Percentiles rank a stretch among this genome's conserved stretches.
phyloP scores from a whole-genome alignment of 2,113 vertebrate genomes.

The Cyprinodon variegatus region DNA sequence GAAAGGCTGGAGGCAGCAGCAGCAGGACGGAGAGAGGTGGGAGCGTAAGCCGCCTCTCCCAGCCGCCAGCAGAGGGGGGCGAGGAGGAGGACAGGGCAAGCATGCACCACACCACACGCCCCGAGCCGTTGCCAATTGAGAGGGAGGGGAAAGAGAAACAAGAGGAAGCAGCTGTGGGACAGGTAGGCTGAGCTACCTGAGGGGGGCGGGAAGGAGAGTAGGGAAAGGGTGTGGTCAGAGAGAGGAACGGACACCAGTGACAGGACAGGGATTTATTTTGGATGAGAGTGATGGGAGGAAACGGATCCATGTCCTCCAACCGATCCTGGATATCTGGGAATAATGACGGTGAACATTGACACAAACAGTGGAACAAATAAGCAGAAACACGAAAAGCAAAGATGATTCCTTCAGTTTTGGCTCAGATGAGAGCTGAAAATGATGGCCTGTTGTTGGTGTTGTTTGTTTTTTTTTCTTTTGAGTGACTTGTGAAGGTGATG shows the following conservation, averaged over 20 bases:
- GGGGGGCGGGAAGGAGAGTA: slow-evolving; percentile 8
- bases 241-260: slow-evolving; percentile 61
- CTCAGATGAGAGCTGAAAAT: slow-evolving; percentile 41
- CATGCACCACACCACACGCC: slow-evolving; percentile 73
- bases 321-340: slow-evolving; percentile 20
- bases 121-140: slow-evolving; percentile 26
- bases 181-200: slow-evolving; percentile 27
- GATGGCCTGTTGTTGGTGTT: slow-evolving; percentile 19
- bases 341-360: not conserved
- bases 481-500: slow-evolving; percentile 14
- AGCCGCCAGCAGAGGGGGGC: slow-evolving; percentile 54
- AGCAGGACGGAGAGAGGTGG: not conserved
- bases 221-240: slow-evolving; percentile 62
- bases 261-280: slow-evolving; percentile 11
- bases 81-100: slow-evolving; percentile 80
- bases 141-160: not conserved
- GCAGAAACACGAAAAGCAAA: slow-evolving; percentile 1
- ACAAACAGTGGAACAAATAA: slow-evolving; percentile 1
- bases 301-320: slow-evolving; percentile 2
- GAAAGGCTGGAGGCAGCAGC: slow-evolving; percentile 28
- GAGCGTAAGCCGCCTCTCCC: slow-evolving; percentile 24
- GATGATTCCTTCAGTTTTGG: slow-evolving; percentile 13
- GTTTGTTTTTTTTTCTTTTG: not conserved
- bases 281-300: slow-evolving; percentile 10
- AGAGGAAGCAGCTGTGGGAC: slow-evolving; percentile 34